phyloP scores from a whole-genome alignment of 2,888 invertebrate genomes.

The Drosophila neotestacea region DNA sequence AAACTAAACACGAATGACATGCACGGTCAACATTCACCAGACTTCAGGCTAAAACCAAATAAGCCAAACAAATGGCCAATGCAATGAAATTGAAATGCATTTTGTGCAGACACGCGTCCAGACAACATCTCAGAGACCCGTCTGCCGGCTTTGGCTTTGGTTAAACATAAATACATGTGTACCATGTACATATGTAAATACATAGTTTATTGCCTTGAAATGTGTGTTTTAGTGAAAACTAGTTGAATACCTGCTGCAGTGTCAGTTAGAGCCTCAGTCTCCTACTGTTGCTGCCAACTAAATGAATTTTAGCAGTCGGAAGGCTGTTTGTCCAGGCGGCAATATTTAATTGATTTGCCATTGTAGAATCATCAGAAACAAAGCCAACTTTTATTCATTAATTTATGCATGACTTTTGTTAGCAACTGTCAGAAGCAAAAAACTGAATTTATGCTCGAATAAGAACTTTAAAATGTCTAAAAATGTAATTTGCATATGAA shows the following conservation, averaged over 20 bases:
- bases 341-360: conserved; percentile 68
- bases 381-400: conserved; percentile 26
- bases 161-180: conserved; percentile 36
- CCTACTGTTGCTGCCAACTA: neutral
- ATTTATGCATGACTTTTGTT: conserved; percentile 50
- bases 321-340: conserved; percentile 43
- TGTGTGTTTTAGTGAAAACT: conserved; percentile 59
- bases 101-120: conserved; percentile 59
- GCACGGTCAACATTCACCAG: conserved; percentile 68
- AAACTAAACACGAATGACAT: conserved; percentile 72
- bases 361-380: conserved; percentile 42
- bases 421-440: conserved; percentile 28
- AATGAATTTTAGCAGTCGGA: conserved; percentile 42
- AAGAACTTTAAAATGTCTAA: conserved; percentile 17
- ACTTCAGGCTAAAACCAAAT: conserved; percentile 1
- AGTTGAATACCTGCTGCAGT: conserved; percentile 56
- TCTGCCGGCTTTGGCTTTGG: conserved; percentile 42
- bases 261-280: conserved; percentile 9
- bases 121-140: conserved; percentile 29
- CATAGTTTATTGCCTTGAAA: conserved; percentile 76
- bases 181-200: conserved; percentile 20
- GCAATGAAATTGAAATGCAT: conserved; percentile 68
- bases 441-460: conserved; percentile 22
- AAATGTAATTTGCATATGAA: conserved; percentile 59
- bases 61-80: conserved; percentile 14